phyloP scores from a whole-genome alignment of 2,113 vertebrate genomes.

The Bolborhynchus lineola region DNA sequence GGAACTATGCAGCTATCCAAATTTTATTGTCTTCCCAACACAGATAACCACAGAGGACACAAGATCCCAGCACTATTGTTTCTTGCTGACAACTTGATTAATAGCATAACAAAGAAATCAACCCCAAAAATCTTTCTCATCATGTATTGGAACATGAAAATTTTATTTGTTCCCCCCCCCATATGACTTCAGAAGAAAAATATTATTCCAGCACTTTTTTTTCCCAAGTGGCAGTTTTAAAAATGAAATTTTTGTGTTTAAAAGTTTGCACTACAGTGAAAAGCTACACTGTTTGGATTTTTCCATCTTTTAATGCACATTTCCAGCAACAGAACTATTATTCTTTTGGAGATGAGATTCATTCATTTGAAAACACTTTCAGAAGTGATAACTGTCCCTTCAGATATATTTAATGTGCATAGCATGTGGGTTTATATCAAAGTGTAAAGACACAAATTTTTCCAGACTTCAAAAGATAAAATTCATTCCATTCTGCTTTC shows the following conservation, averaged over 20 bases:
- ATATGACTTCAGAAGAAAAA: neutral
- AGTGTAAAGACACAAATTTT: neutral
- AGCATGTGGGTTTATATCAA: neutral
- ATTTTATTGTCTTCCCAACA: neutral
- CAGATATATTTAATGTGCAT: neutral
- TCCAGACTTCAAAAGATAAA: neutral
- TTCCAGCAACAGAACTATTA: neutral
- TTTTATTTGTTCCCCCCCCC: neutral
- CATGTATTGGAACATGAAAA: accelerated
- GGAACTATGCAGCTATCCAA: neutral
- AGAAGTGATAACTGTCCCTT: neutral
- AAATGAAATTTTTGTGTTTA: neutral
- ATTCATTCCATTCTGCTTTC: neutral
- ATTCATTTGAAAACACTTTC: neutral
- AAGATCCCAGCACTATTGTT: neutral
- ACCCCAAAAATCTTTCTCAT: neutral
- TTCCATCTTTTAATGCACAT: neutral
- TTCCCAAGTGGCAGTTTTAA: neutral
- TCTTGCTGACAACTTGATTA: neutral
- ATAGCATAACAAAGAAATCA: neutral
- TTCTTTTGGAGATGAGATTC: neutral
- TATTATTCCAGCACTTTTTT: neutral
- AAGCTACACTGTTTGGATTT: neutral
- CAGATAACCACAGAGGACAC: neutral
- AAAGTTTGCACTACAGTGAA: neutral